Evolutionary conservation across 1,140 invertebrate species (phyloP).

Genomic region (Leptinotarsa texana): DNA sequence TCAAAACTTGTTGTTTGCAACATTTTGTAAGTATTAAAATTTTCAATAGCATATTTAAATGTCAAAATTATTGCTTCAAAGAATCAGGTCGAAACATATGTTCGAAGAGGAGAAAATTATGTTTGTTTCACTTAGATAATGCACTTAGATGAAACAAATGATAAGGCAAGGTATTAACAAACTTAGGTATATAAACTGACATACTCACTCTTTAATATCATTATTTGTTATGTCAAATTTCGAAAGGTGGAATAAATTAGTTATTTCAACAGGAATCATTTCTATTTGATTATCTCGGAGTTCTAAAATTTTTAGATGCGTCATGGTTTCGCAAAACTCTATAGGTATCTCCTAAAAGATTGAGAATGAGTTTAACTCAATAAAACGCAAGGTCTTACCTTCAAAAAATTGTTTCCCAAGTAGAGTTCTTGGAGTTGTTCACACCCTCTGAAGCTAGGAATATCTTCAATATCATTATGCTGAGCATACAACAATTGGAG

Average conservation of each 20-base stretch:
- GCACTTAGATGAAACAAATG: not conserved
- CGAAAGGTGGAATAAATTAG: conserved; percentile 72
- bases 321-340: conserved; percentile 68
- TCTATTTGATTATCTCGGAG: conserved; percentile 76
- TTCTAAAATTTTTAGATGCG: conserved; percentile 74
- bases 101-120: too few relatives aligned
- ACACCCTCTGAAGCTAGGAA: conserved; percentile 72
- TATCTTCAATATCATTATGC: conserved; percentile 70
- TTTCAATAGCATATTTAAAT: too few relatives aligned
- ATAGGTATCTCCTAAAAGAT: conserved; percentile 66
- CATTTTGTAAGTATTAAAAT: too few relatives aligned
- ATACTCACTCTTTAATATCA: conserved; percentile 68
- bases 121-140: too few relatives aligned
- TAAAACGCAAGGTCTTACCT: conserved; percentile 58
- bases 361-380: not conserved
- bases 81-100: too few relatives aligned
- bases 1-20: too few relatives aligned
- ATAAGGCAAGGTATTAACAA: not conserved
- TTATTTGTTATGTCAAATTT: conserved; percentile 85
- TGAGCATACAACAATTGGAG: conserved; percentile 79
- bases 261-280: conserved; percentile 77
- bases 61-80: too few relatives aligned
- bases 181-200: conserved; percentile 10
- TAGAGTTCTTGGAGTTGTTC: conserved; percentile 72
- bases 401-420: conserved; percentile 78